phyloP scores from a whole-genome alignment of 1,140 invertebrate genomes.

The Tetraneura akinire region DNA sequence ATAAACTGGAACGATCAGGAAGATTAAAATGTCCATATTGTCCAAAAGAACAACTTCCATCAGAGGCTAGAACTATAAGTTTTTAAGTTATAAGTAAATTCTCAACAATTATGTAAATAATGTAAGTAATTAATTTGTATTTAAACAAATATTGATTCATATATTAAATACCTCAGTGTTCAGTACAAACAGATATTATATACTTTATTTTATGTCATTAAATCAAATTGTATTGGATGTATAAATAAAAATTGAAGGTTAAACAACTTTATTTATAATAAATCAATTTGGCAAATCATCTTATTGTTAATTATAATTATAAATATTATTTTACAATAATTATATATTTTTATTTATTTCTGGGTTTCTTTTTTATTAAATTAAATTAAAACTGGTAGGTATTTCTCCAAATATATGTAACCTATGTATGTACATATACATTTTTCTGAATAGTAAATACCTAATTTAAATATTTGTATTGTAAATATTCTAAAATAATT shows the following conservation, averaged over 20 bases:
- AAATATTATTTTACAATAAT: no score
- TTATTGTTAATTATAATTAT: neutral
- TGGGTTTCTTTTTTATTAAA: neutral
- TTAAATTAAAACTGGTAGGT: slow-evolving; percentile 5
- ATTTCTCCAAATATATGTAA: neutral
- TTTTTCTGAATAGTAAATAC: no score
- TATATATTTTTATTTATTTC: neutral
- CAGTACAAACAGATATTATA: no score
- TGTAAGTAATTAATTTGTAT: neutral
- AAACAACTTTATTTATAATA: neutral
- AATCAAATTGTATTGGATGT: neutral
- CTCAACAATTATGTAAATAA: neutral
- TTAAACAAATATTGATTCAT: neutral
- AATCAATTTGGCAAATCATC: neutral
- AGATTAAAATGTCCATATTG: slow-evolving; percentile 98
- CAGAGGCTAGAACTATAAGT: slow-evolving; percentile 87
- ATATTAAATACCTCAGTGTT: neutral
- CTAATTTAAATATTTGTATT: no score
- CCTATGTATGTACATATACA: no score
- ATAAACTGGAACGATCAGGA: slow-evolving; percentile 86
- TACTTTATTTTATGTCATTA: neutral
- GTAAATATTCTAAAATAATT: no score
- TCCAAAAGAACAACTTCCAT: slow-evolving; percentile 91
- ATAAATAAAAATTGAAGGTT: neutral
- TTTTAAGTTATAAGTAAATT: slow-evolving; percentile 77